Evolutionary conservation across 1,140 invertebrate species (phyloP).

Genomic region (Alviniconcha marisindica): DNA sequence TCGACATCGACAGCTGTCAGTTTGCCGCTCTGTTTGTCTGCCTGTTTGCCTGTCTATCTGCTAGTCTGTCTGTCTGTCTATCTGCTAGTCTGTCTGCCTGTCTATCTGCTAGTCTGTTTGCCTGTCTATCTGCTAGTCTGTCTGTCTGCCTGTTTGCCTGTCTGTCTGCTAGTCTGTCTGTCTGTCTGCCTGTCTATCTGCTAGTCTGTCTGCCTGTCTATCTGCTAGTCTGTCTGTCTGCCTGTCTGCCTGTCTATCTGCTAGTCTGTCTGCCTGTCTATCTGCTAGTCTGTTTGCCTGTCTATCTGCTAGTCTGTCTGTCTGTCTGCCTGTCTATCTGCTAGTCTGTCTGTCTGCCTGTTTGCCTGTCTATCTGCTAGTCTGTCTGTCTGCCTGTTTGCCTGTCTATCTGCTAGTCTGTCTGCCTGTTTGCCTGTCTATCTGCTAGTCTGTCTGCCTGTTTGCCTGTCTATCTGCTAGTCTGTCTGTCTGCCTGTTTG

Average conservation of each 20-base stretch:
- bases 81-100: not conserved
- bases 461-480: no score
- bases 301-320: not conserved
- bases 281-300: not conserved
- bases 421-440: no score
- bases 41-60: not conserved
- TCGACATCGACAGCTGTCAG: slow-evolving; percentile 8
- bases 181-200: not conserved
- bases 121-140: not conserved
- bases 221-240: not conserved
- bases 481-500: no score
- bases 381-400: no score
- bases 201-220: not conserved
- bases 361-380: no score
- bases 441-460: no score
- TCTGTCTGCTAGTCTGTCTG: no score
- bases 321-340: not conserved
- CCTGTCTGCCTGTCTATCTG: not conserved
- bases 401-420: no score
- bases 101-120: not conserved
- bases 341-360: no score
- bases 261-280: not conserved
- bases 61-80: not conserved
- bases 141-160: not conserved
- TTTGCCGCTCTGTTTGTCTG: no score